Conservation (phyloP, 2,113 vertebrate genomes). For the Python bivittatus region DNA sequence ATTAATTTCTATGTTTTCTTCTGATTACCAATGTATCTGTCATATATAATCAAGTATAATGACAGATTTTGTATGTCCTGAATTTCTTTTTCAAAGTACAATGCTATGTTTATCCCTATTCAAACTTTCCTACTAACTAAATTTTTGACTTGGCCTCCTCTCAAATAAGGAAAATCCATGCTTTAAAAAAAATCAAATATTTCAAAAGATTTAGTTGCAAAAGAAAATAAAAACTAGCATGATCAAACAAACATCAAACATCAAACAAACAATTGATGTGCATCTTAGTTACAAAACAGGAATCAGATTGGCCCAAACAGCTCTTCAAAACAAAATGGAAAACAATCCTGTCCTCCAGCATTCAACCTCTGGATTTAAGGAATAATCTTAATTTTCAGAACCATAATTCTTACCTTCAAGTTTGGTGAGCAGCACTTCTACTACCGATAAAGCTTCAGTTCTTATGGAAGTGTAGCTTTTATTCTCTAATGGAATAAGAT, state of each 20-base stretch:
- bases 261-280: not conserved
- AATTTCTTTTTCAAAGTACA: not conserved
- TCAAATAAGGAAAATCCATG: not conserved
- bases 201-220: not conserved
- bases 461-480: slow-evolving; percentile 95
- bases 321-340: not conserved
- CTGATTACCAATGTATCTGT: not conserved
- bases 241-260: too few species aligned
- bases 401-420: slow-evolving; percentile 82
- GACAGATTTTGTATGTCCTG: not conserved
- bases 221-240: not conserved
- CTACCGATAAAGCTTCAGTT: slow-evolving; percentile 90
- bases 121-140: not conserved
- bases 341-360: not conserved
- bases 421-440: slow-evolving; percentile 89
- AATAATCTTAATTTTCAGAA: not conserved
- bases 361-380: not conserved
- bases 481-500: slow-evolving; percentile 81
- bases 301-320: not conserved
- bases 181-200: not conserved
- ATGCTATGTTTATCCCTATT: not conserved
- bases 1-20: not conserved
- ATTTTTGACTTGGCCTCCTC: not conserved
- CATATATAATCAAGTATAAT: not conserved
- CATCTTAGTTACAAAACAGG: not conserved